Base-by-base conservation (phyloP, 2,888 invertebrate species). In the Arrhopalites spinosus region DNA sequence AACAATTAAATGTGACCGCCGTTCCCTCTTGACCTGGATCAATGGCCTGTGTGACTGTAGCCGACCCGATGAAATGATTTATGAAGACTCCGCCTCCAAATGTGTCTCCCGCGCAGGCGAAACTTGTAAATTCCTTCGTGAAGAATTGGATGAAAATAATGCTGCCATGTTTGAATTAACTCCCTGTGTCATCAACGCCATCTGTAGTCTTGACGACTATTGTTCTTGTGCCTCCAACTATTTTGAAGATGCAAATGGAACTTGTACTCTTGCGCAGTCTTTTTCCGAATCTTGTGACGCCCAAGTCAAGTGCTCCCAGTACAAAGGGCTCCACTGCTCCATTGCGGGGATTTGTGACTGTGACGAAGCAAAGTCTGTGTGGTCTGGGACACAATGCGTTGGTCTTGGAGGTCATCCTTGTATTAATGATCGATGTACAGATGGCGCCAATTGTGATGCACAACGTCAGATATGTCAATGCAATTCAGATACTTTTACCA, bases 211-310 rank as follows among this genome's bases (percentile, higher is more conserved):
- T 0, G 64, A 64, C 5, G 64, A 30, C 1, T 30, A 15, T 64
- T 64, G 64, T 20, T 27, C 20, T 3, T 64, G 64, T 64, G 30
- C 29, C 36, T n/a, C 15, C 29, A 8, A 5, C 1, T n/a, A n/a
- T 64, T 30, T 27, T 30, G 53, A 53, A 53, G 30, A 64, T 64
- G 17, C 30, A n/a, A 36, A 64, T n/a, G 64, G 64, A n/a, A 36
- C 29, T 30, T 64, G 64, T 17, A n/a, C n/a, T 17, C 29, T n/a
- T 3, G 15, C 30, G 29, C 64, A 64, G n/a, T n/a, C 27, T 5
- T 7, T 7, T 2, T 5, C 17, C n/a, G 30, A 64, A 17, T 15
- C 29, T 36, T 64, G 64, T 30, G 36, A 64, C 5, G 7, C 29
- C 13, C n/a, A 13, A 8, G n/a, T 8, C 17, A 29, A 30, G 5